Base-by-base conservation (phyloP, 1,140 invertebrate species). In the Caligus rogercresseyi region DNA sequence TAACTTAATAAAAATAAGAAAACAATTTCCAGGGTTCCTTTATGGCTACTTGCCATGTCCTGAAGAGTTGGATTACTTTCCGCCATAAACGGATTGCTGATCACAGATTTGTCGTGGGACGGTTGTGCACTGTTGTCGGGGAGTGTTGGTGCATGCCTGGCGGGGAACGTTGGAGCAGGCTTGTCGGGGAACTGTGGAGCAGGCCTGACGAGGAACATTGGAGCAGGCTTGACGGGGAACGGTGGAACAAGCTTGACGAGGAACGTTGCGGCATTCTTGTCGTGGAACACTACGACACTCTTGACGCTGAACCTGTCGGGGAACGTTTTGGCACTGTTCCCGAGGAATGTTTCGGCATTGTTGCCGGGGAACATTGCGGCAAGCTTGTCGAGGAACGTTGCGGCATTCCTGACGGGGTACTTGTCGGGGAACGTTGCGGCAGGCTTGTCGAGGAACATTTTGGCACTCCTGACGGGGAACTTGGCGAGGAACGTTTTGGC, bases 311-410 rank as follows among this genome's bases (percentile, higher is more conserved):
- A n/a, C n/a, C n/a, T n/a, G n/a, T n/a, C n/a, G n/a, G n/a, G n/a
- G n/a, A n/a, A n/a, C n/a, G n/a, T n/a, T n/a, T n/a, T 57, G n/a
- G 55, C 55, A 57, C 16, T 16, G 20, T 57, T 57, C 20, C 23
- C 55, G 16, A n/a, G 58, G 23, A 43, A 61, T 31, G 16, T 61
- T 61, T 16, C 21, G 21, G 26, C 58, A 61, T 23, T 61, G 23
- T 16, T 61, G 23, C 25, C 58, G 1, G n/a, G 58, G 58, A 43
- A 61, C 58, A 43, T 61, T 3, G 3, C 23, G n/a, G 21, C 58
- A 61, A 51, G 26, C 23, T 31, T 61, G 58, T 16, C 19, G 1
- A 11, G 43, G n/a, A n/a, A n/a, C n/a, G n/a, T n/a, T n/a, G n/a
- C n/a, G n/a, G n/a, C n/a, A n/a, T n/a, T n/a, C n/a, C n/a, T n/a